Conservation (phyloP, 2,888 invertebrate species). For the Agonum fuliginosum region DNA sequence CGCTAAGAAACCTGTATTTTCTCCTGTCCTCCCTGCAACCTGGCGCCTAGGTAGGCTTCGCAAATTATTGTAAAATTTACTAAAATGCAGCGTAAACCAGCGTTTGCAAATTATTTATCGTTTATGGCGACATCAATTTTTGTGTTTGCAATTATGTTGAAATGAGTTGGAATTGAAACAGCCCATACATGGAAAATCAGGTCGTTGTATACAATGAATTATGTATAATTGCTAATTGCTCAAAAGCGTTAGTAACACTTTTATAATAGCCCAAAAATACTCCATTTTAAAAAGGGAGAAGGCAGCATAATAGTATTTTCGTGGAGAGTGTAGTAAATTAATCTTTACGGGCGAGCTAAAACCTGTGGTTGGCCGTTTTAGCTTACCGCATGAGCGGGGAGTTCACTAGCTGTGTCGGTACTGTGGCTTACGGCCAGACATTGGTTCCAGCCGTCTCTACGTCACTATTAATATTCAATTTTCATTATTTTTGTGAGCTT, state of each 20-base stretch:
- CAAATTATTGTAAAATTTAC: background rate
- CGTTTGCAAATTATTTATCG: background rate
- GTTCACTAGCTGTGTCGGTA: no score
- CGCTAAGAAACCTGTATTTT: slow-evolving; percentile 26
- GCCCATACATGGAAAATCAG: slow-evolving; percentile 15
- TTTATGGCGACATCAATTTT: slow-evolving; percentile 24
- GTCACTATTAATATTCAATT: no score
- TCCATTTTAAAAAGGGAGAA: no score
- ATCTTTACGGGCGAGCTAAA: no score
- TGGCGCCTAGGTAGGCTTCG: background rate
- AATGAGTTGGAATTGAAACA: background rate
- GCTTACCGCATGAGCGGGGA: no score
- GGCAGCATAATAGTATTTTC: no score
- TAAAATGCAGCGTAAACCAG: background rate
- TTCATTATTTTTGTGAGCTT: no score
- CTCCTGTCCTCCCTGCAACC: background rate
- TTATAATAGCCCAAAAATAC: no score
- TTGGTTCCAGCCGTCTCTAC: no score
- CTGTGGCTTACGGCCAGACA: no score
- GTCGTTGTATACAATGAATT: slow-evolving; percentile 20
- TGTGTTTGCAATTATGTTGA: slow-evolving; percentile 31
- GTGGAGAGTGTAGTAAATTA: no score
- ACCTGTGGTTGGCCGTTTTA: no score
- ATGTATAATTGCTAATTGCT: slow-evolving; percentile 11
- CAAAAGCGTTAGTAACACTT: background rate